Base-by-base conservation (phyloP, 2,888 invertebrate genomes). In the Drosophila testacea region DNA sequence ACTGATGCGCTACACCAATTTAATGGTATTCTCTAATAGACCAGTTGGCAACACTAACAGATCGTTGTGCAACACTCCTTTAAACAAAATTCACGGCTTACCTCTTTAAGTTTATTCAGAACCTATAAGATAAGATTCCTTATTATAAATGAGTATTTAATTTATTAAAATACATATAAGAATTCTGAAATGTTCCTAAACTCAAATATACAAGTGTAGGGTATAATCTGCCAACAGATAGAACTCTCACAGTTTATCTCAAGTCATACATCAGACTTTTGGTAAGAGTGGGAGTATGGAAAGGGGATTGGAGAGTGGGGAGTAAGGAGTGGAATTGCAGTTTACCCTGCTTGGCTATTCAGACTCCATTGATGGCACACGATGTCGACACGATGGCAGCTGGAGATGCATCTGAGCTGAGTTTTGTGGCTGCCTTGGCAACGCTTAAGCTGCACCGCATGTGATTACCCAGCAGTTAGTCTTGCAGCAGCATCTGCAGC, bases 381-480 rank as follows among this genome's bases (percentile, higher is more conserved):
- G 81, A 70, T 72, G 81, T 67, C 69, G 69, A 60, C 57, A 51
- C 67, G 63, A 38, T 52, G 57, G 62, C 76, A 69, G 77, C 68
- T 68, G 57, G 66, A 72, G 63, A 42, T 69, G 57, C 66, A 70
- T 28, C 67, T 71, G 59, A 76, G 55, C 64, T 52, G 63, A 54
- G 42, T 66, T 65, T 67, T 74, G 79, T 34, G 79, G 77, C 67
- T 69, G 87, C 72, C 72, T 59, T 68, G 75, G 77, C 70, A 79
- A 70, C 78, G 79, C 69, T 84, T 74, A 76, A 87, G 83, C 72
- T 76, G 80, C 86, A 69, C 83, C 84, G 88, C 85, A 85, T 88
- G 88, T 77, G 88, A 88, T 88, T 85, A 85, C 86, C 83, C 86
- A 83, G 88, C 84, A 88, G 84, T 85, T 85, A 79, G 87, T 87